These are phyloP conservation scores for Tinamus major DNA, from an alignment of 2,797 vertebrate genomes.

Conservation along the genomic window DNA sequence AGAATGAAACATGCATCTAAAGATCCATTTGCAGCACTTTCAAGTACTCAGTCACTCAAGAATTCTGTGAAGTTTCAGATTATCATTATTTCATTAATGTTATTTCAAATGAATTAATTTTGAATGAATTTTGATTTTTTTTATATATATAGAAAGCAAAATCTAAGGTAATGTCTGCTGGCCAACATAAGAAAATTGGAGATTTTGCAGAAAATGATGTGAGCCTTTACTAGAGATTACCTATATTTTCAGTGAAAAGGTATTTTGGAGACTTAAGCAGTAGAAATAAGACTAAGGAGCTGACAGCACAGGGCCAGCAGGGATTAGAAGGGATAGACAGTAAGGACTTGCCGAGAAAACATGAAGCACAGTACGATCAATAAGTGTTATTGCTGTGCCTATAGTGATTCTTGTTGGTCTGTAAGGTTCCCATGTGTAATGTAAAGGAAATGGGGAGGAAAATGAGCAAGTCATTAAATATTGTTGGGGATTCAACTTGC, in stretches of 20 bases:
- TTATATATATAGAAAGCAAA: neutral
- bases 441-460: slow-evolving; percentile 63
- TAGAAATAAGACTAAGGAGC: slow-evolving; percentile 19
- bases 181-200: neutral
- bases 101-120: neutral
- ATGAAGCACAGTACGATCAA: slow-evolving; percentile 6
- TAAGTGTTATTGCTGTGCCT: slow-evolving; percentile 31
- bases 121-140: neutral
- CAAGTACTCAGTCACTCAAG: neutral
- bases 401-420: slow-evolving; percentile 26
- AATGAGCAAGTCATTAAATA: slow-evolving; percentile 58
- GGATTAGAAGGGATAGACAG: slow-evolving; percentile 36
- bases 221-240: neutral
- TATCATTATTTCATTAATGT: neutral
- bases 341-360: slow-evolving; percentile 47
- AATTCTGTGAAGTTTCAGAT: neutral
- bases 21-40: neutral
- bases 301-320: neutral
- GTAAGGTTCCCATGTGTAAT: slow-evolving; percentile 28
- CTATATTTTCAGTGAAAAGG: neutral
- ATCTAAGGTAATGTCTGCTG: neutral
- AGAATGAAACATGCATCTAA: neutral
- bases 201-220: neutral
- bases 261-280: neutral
- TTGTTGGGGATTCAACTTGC: slow-evolving; percentile 22